These are phyloP conservation scores for Eledona agricola DNA, from an alignment of 2,888 invertebrate genomes.

Conservation along the genomic window DNA sequence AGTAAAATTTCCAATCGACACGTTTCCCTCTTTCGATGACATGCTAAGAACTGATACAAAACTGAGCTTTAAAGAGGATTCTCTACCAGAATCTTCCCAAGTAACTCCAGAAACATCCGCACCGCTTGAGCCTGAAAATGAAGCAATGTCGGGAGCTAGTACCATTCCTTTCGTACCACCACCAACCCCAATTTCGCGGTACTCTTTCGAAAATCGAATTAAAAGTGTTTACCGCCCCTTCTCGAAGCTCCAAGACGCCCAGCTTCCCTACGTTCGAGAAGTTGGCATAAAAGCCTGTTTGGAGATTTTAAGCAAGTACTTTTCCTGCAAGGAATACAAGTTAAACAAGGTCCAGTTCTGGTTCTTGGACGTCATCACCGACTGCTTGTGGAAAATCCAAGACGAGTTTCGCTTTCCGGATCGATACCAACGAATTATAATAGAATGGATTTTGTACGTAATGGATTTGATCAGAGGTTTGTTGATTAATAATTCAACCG, in stretches of 20 bases:
- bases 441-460: constrained; percentile 57
- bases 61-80: no score
- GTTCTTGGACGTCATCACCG: constrained; percentile 60
- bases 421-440: constrained; percentile 54
- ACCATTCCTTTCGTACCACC: constrained; percentile 44
- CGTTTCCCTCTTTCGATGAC: no score
- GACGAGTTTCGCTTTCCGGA: constrained; percentile 57
- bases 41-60: no score
- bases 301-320: constrained; percentile 50
- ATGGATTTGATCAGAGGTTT: constrained; percentile 57
- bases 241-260: constrained; percentile 43
- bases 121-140: no score
- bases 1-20: no score
- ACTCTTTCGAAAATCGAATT: constrained; percentile 41
- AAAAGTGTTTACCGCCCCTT: constrained; percentile 42
- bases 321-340: constrained; percentile 53
- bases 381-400: constrained; percentile 60
- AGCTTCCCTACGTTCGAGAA: constrained; percentile 54
- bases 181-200: constrained; percentile 46
- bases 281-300: constrained; percentile 54
- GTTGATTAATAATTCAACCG: constrained; percentile 2
- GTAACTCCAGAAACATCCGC: no score
- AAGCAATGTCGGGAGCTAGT: no score
- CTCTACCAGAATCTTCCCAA: no score
- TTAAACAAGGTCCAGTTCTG: constrained; percentile 58